A percentile compares a stretch with the other conserved stretches of the same genome.
Evolutionary conservation across 1,140 invertebrate species (phyloP).

Genomic region (Matsumurasca onukii): DNA sequence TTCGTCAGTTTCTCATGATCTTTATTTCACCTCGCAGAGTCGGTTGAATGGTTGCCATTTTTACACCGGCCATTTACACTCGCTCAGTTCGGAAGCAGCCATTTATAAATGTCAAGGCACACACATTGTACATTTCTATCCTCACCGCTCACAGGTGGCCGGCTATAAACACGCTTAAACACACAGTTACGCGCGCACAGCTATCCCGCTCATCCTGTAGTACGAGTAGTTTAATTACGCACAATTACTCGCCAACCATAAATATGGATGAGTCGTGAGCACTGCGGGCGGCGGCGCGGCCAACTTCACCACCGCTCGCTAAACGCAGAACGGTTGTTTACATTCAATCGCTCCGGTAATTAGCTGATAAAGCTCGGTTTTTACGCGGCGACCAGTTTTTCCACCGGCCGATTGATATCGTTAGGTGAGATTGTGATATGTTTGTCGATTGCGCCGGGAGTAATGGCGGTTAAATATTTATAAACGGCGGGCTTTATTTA

Average conservation of each 20-base stretch:
- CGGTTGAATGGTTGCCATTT: too few species aligned
- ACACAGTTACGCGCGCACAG: slow-evolving; percentile 19
- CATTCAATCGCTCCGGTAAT: slow-evolving; percentile 7
- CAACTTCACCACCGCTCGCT: background rate
- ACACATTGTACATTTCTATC: background rate
- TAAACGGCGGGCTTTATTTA: slow-evolving; percentile 4
- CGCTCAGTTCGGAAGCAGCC: background rate
- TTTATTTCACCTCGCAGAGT: too few species aligned
- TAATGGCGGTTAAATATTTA: slow-evolving; percentile 24
- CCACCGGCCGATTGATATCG: slow-evolving; percentile 4
- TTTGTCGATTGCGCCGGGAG: slow-evolving; percentile 7
- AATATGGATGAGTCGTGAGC: slow-evolving; percentile 11
- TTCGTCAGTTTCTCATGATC: too few species aligned
- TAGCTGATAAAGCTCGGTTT: background rate
- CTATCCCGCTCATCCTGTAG: too few species aligned
- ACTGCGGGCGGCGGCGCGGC: slow-evolving; percentile 7
- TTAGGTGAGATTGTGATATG: slow-evolving; percentile 23
- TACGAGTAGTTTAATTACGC: slow-evolving; percentile 12
- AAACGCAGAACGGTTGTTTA: slow-evolving; percentile 14
- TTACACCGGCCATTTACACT: background rate
- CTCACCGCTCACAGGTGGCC: background rate
- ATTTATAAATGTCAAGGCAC: slow-evolving; percentile 16
- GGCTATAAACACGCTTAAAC: background rate
- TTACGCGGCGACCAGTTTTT: background rate
- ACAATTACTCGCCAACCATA: background rate